Conservation (phyloP, 2,113 vertebrate genomes). For the Calypte anna region DNA sequence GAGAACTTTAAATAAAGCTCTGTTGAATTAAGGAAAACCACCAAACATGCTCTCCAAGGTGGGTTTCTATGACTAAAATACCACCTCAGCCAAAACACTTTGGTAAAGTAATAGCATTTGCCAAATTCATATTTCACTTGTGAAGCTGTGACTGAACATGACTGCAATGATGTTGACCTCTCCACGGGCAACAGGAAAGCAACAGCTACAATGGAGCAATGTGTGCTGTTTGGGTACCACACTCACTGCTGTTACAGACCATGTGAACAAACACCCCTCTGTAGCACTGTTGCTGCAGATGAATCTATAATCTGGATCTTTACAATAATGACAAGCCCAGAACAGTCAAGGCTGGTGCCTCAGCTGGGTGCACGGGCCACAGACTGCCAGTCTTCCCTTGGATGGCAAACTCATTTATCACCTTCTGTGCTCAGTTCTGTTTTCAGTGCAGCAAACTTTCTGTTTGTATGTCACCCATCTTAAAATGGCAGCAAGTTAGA, state of each 20-base stretch:
- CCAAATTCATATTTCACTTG: accelerated
- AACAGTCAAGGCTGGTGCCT: constrained; percentile 6
- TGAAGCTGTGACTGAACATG: neutral
- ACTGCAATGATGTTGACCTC: accelerated
- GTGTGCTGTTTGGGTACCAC: neutral
- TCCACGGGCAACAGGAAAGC: neutral
- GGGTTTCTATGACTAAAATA: neutral
- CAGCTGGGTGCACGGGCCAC: neutral
- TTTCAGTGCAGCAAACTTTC: neutral
- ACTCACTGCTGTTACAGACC: constrained; percentile 1
- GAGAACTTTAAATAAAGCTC: neutral
- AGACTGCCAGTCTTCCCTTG: neutral
- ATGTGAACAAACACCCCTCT: constrained; percentile 32
- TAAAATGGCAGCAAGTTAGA: neutral
- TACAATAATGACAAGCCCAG: constrained; percentile 9
- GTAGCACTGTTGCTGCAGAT: constrained; percentile 20
- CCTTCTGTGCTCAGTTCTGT: neutral
- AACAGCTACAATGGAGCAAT: neutral
- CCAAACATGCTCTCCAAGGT: neutral
- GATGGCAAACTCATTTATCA: neutral
- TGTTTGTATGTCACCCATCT: neutral
- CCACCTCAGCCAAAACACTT: neutral
- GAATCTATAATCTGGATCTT: constrained; percentile 33
- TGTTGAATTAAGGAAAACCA: neutral
- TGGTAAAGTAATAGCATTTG: neutral